Base-by-base conservation (phyloP, 2,888 invertebrate species). In the Eupithecia centaureata region DNA sequence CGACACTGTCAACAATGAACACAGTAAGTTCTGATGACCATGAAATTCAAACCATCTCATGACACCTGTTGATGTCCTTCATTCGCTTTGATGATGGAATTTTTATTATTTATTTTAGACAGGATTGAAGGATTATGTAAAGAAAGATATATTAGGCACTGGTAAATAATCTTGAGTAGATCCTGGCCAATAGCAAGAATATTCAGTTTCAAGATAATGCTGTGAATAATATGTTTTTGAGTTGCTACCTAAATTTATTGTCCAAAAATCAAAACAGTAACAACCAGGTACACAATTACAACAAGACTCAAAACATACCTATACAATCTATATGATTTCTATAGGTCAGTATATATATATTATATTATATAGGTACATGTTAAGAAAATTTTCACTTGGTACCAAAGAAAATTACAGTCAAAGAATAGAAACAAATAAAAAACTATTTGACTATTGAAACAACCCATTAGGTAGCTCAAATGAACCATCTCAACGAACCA, bases 1-100 rank as follows among this genome's bases (percentile, higher is more conserved):
- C 75, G 92, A 92, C 72, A 85, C 90, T 15, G 88, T 88, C n/a
- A 92, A 90, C n/a, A 92, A 90, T 77, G 92, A 93, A 71, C 91
- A 91, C 72, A 88, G 92, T 93, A 83, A 91, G 91, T 89, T 81
- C 70, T 72, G 74, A 79, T 79, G 80, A 80, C 82, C 78, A 80
- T 86, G 82, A 86, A 75, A 73, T 75, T 54, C 32, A 54, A 57
- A 32, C 18, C 77, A 79, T 77, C 74, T 80, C 72, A 77, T 84
- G 84, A 85, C 90, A 91, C 88, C 90, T 90, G 89, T 88, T 86
- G 83, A 81, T 82, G 84, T 86, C 85, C 82, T 85, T 86, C 83
- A 84, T 32, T 25, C 66, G 56, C 54, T 54, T 28, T 27, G 54
- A 22, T 67, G 10, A 35, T 57, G 57, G 57, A 57, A 57, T 57